Percentiles rank a stretch among this genome's conserved stretches.
Evolutionary conservation across 2,888 invertebrate species (phyloP).

Genomic region (Acleris laterana): DNA sequence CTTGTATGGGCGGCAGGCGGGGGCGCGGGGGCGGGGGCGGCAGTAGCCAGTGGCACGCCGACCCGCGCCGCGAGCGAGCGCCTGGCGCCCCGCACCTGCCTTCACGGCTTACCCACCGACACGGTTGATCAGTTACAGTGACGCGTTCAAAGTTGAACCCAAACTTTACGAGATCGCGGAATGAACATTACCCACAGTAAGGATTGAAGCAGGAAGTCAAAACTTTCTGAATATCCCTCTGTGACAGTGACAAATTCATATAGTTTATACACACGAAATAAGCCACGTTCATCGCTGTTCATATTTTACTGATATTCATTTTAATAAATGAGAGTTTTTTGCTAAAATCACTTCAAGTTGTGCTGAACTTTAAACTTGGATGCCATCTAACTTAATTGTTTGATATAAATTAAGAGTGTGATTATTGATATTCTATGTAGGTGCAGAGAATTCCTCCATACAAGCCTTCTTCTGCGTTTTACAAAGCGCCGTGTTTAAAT

Average conservation of each 20-base stretch:
- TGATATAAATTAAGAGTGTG: slow-evolving; percentile 15
- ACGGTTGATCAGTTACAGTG: slow-evolving; percentile 48
- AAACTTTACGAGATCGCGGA: slow-evolving; percentile 21
- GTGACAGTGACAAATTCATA: slow-evolving; percentile 31
- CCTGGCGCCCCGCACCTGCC: slow-evolving; percentile 48
- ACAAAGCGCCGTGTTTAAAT: background rate
- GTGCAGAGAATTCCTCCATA: slow-evolving; percentile 5
- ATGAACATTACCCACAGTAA: slow-evolving; percentile 20
- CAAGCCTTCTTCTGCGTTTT: slow-evolving; percentile 5
- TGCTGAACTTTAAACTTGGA: slow-evolving; percentile 4
- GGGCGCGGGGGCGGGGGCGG: slow-evolving; percentile 51
- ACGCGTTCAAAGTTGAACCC: slow-evolving; percentile 39
- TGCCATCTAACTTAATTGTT: slow-evolving; percentile 12
- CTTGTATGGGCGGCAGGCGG: slow-evolving; percentile 48
- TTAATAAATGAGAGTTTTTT: slow-evolving; percentile 3
- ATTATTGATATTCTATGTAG: background rate
- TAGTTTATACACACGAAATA: slow-evolving; percentile 2
- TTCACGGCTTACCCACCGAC: slow-evolving; percentile 45
- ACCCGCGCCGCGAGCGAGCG: slow-evolving; percentile 69
- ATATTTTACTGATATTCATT: background rate
- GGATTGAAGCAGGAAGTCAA: slow-evolving; percentile 28
- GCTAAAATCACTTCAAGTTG: background rate
- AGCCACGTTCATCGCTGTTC: background rate
- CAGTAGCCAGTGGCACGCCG: slow-evolving; percentile 68
- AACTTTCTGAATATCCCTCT: slow-evolving; percentile 24